Percentiles rank a stretch among this genome's conserved stretches.
These are phyloP conservation scores for Bettongia penicillata DNA, from an alignment of 2,113 vertebrate genomes.

Conservation along the genomic window DNA sequence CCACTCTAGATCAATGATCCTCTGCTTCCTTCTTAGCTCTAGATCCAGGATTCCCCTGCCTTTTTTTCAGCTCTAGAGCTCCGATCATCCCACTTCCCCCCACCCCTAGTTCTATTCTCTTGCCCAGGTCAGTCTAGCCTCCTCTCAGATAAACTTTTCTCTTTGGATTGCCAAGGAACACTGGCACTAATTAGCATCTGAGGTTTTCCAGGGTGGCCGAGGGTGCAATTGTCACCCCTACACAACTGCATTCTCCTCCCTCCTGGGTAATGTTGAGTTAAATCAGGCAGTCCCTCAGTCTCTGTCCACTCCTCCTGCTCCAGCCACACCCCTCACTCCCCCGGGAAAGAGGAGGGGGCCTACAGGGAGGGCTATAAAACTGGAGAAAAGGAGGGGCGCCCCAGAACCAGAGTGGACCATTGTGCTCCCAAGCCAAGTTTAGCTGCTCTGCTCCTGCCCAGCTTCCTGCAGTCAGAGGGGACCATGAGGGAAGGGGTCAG, in stretches of 20 bases:
- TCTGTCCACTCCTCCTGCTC: neutral
- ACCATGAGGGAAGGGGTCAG: conserved; percentile 74
- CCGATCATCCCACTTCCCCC: neutral
- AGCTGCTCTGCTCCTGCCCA: neutral
- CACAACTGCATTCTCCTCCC: neutral
- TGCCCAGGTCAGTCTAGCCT: neutral
- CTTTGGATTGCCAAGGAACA: neutral
- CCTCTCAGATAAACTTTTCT: neutral
- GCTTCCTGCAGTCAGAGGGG: neutral
- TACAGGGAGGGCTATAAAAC: neutral
- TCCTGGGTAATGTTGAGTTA: neutral
- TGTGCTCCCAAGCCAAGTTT: neutral
- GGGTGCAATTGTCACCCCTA: neutral
- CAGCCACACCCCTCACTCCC: neutral
- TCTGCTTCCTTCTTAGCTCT: neutral
- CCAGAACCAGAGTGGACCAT: neutral
- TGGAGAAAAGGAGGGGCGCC: neutral
- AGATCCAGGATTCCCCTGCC: neutral
- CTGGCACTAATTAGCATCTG: neutral
- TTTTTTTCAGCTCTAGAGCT: neutral
- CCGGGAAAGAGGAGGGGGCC: neutral
- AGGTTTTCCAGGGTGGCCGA: neutral
- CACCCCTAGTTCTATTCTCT: neutral
- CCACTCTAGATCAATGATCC: neutral
- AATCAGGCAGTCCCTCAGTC: neutral